Evolutionary conservation across 2,888 invertebrate genomes (phyloP), one percentile per base, ranked within the genome.

Genomic region (Phengaris arion): DNA sequence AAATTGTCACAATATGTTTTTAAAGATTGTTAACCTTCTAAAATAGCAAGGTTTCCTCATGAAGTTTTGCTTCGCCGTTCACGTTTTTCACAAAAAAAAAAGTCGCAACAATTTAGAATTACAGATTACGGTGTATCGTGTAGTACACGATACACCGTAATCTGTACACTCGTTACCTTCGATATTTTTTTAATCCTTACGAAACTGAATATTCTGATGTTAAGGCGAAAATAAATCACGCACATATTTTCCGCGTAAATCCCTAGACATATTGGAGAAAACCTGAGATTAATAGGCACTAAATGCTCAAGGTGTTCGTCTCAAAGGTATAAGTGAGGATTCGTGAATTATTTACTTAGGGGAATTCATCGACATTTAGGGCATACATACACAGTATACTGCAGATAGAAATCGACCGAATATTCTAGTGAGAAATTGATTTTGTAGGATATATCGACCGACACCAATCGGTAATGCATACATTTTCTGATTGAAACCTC

Each of bases 221-320:
- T 45, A n/a, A n/a, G 64, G 9, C 35, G 10, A 64, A 64, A 64
- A 64, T 64, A 64, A 64, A 45, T 64, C 64, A 35, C 64, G 35
- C 12, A 35, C 64, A 45, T 64, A 35, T 64, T 35, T 64, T 35
- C 35, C 35, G 5, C 64, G 35, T 64, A 64, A 64, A 64, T 64
- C 64, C 13, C 2, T 12, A 45, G 64, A 64, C 35, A 13, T 64
- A 64, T 64, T 45, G 64, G 35, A 64, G 64, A 64, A 64, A 45
- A 64, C 64, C 64, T 45, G 64, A 64, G 64, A 64, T 64, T 64
- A 64, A 59, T n/a, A 22, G 59, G 59, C 59, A 59, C 22, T 59
- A 59, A 64, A 64, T 64, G 64, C 35, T 35, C 13, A 45, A 64
- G 35, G 64, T 64, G 64, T 64, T 64, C 64, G 35, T 64, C 35